Evolutionary conservation across 2,113 vertebrate species (phyloP), one percentile per base, ranked within the genome.

Genomic region (Nyctibius bracteatus): DNA sequence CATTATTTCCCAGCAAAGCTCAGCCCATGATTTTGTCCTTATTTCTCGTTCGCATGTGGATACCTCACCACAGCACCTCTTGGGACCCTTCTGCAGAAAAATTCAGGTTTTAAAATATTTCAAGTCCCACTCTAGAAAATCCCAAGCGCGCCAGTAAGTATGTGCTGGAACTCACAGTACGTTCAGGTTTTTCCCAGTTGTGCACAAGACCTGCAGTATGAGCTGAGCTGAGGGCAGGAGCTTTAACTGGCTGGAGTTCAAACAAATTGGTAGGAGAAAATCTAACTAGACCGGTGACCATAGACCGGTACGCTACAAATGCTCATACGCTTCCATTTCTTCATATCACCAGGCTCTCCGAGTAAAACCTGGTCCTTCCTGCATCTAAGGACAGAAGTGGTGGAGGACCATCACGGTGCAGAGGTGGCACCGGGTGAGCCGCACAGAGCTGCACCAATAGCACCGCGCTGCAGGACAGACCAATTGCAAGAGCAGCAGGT

Each of bases 351-450:
- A 51, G 39, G 18, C 4, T 51, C 25, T 52, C 52, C 8, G 10
- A 54, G 46, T 35, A 78, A 84, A 78, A 89, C 8, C 20, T 5
- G 8, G 20, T 49, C 35, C 61, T 86, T 81, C 37, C 39, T 59
- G 35, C 10, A 15, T 12, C 35, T 31, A 19, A 74, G 43, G 13
- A 25, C 22, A 54, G 37, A 44, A 39, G 15, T 27, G 44, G 15
- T 3, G 5, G 33, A 80, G 58, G 63, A 72, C 21, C 5, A 1
- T 22, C 39, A 8, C 0, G 2, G 52, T 0, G 0, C 0, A 1
- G 52, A 65, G 37, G 15, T 73, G 86, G 39, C 54, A 33, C n/a
- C 0, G 1, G 49, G 49, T 19, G 58, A 68, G 62, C 4, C 10
- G 54, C 31, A 19, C 51, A 27, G 54, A 24, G 31, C 62, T 70